A percentile compares a stretch with the other conserved stretches of the same genome.
Evolutionary conservation across 2,888 invertebrate species (phyloP).

Genomic region (Phlogophora meticulosa): DNA sequence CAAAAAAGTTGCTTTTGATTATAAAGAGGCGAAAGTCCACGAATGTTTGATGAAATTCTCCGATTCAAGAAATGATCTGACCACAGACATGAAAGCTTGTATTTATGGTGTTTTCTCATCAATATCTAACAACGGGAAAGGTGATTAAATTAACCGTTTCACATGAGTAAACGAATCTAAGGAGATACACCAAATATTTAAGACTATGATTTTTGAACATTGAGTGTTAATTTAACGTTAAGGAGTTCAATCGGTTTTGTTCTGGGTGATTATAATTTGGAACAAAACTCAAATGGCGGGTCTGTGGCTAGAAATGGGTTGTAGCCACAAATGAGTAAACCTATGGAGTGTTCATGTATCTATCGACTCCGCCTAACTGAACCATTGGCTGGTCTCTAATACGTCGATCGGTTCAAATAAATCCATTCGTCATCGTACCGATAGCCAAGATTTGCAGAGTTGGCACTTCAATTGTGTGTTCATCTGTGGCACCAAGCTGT

Average conservation of each 20-base stretch:
- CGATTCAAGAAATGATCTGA: constrained; percentile 80
- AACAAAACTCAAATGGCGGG: constrained; percentile 11
- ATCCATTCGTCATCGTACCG: not conserved
- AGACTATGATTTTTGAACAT: constrained; percentile 19
- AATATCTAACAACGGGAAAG: constrained; percentile 72
- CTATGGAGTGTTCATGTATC: not conserved
- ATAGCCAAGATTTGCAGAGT: not conserved
- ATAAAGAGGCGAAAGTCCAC: constrained; percentile 80
- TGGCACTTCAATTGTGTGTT: not conserved
- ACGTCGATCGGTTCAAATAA: not conserved
- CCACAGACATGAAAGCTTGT: constrained; percentile 75
- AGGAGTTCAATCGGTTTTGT: constrained; percentile 29
- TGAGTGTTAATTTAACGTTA: constrained; percentile 29
- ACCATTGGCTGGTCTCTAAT: not conserved
- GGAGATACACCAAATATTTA: constrained; percentile 48
- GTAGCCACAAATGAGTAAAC: not conserved
- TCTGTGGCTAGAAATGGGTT: constrained; percentile 1
- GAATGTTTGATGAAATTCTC: constrained; percentile 80
- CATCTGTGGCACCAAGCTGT: not conserved
- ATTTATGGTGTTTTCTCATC: constrained; percentile 71
- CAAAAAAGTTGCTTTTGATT: constrained; percentile 78
- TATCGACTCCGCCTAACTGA: not conserved
- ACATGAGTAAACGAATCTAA: not conserved
- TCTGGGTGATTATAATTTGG: constrained; percentile 24
- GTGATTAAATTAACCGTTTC: constrained; percentile 40